Conservation (phyloP, 2,113 vertebrate species). For the Crotalus viridis region DNA sequence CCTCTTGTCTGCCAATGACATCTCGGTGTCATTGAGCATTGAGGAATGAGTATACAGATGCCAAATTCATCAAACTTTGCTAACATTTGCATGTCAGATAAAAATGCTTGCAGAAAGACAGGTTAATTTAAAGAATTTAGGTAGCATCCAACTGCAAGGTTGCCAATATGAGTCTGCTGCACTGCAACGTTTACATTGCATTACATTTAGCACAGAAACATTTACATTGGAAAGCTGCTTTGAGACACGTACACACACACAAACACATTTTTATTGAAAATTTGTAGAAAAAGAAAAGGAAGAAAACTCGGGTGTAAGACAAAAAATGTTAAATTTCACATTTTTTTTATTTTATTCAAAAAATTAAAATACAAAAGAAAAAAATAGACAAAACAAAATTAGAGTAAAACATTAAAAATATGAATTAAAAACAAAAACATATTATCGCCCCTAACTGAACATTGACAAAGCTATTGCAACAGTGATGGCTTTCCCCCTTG, state of each 20-base stretch:
- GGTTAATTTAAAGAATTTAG: not conserved
- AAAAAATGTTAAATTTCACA: not conserved
- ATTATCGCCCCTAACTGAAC: not conserved
- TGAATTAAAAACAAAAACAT: not conserved
- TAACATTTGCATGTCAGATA: not conserved
- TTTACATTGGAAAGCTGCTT: not conserved
- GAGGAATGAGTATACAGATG: not conserved
- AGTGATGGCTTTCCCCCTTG: not conserved
- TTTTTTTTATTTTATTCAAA: not conserved
- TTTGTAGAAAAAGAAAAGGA: not conserved
- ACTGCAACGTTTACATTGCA: not conserved
- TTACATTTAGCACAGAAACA: not conserved
- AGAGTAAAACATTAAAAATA: not conserved
- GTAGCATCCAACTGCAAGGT: not conserved
- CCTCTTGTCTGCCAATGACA: not conserved
- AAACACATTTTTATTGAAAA: not conserved
- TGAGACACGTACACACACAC: not conserved
- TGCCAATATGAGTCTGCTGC: not conserved
- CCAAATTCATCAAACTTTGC: not conserved
- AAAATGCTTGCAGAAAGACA: not conserved
- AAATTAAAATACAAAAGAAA: not conserved
- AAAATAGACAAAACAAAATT: not conserved
- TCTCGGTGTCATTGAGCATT: not conserved
- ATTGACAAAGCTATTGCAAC: not conserved
- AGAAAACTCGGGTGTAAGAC: not conserved